Base-by-base conservation (phyloP, 2,113 vertebrate species). In the Thunnus maccoyii region DNA sequence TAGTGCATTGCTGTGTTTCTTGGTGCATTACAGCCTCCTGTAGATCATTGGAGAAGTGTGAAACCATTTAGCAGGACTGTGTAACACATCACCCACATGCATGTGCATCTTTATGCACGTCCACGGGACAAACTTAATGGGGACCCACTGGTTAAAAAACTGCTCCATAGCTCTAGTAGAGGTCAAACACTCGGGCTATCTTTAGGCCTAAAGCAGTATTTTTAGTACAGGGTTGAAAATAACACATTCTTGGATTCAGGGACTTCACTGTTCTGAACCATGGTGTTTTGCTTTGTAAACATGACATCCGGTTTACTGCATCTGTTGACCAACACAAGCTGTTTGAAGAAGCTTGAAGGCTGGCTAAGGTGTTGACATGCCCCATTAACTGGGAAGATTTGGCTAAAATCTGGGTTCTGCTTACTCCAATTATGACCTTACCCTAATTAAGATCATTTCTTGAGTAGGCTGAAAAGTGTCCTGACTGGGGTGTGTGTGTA, bases 261-360 rank as follows among this genome's bases (percentile, higher is more conserved):
- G 51, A 76, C 30, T 69, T 25, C 16, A 27, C 15, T n/a, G 51
- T 15, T 11, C 60, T 66, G 47, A 50, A 60, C 25, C 18, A 12
- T 25, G 17, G 30, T 61, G 52, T 64, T 58, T 5, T 73, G 46
- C 73, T 63, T 55, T 9, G 20, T 71, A 75, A 86, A 77, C 72
- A 87, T 57, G 80, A 50, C 60, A 82, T 73, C 48, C 55, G 22
- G 22, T 65, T 44, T 41, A 32, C 20, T 78, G 72, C 64, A 76
- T 80, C 64, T 82, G 68, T 74, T 90, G 86, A 82, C 67, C 82
- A 71, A 71, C 47, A 70, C 47, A 78, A 76, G 72, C 20, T 78
- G 70, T 82, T 82, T 81, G 46, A 46, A 62, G 69, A 62, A 61
- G 50, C 83, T 72, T 70, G 52, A 76, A 84, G 48, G 80, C 62